Conservation (phyloP, 2,113 vertebrate species). For the Megaleporinus macrocephalus region DNA sequence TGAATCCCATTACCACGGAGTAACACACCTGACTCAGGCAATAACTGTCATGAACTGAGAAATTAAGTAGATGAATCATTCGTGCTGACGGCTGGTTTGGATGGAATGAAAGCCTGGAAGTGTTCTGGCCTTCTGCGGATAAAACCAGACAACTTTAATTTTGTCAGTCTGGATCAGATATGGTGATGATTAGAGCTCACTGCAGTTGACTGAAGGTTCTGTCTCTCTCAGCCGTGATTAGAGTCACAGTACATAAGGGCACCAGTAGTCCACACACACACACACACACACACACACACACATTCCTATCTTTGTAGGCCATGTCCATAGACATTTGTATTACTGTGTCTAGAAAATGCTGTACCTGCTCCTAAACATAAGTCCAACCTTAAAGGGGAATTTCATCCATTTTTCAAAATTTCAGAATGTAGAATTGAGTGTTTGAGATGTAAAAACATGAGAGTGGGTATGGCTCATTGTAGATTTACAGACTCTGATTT, state of each 20-base stretch:
- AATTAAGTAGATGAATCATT: neutral
- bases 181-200: neutral
- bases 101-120: neutral
- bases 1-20: neutral
- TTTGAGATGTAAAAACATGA: too few relatives aligned
- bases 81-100: neutral
- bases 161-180: conserved; percentile 14
- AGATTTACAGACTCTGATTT: too few relatives aligned
- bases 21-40: neutral
- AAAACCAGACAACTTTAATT: neutral
- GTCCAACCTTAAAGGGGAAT: neutral
- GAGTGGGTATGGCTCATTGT: too few relatives aligned
- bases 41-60: neutral
- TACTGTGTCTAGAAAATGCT: neutral
- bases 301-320: neutral
- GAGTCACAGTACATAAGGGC: neutral
- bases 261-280: neutral
- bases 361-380: neutral
- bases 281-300: neutral
- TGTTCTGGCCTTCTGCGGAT: neutral
- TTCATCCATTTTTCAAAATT: too few relatives aligned
- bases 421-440: too few relatives aligned
- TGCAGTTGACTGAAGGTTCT: neutral
- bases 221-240: neutral
- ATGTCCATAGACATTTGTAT: neutral